These are phyloP conservation scores for Silvanus unidentatus DNA, from an alignment of 2,888 invertebrate genomes.

Conservation along the genomic window DNA sequence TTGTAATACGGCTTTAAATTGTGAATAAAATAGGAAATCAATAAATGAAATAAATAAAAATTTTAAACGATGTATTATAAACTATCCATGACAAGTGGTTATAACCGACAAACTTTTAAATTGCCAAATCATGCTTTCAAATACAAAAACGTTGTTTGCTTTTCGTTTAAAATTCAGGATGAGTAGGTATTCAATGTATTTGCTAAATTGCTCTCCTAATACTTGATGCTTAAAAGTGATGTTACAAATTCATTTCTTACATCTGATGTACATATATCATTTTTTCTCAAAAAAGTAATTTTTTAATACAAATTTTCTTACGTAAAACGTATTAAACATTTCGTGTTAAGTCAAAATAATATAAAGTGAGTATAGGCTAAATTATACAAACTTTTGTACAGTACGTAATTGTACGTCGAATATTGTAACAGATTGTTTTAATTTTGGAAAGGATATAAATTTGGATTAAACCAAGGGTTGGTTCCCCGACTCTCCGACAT, in stretches of 20 bases:
- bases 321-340: too few relatives aligned
- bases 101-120: slow-evolving; percentile 13
- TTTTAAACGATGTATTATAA: too few relatives aligned
- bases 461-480: slow-evolving; percentile 24
- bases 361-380: slow-evolving; percentile 16
- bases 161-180: slow-evolving; percentile 17
- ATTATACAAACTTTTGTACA: slow-evolving; percentile 24
- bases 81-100: slow-evolving; percentile 11
- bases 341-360: neutral
- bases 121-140: slow-evolving; percentile 13
- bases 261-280: too few relatives aligned
- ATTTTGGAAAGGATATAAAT: slow-evolving; percentile 29
- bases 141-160: slow-evolving; percentile 13
- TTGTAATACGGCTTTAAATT: too few relatives aligned
- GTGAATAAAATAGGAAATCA: too few relatives aligned
- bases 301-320: too few relatives aligned
- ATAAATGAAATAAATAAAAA: too few relatives aligned
- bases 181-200: slow-evolving; percentile 15
- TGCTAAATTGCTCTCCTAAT: slow-evolving; percentile 12
- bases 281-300: too few relatives aligned
- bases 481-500: slow-evolving; percentile 7
- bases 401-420: slow-evolving; percentile 25
- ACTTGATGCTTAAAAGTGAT: slow-evolving; percentile 13
- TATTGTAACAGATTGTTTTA: slow-evolving; percentile 31
- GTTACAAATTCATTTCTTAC: slow-evolving; percentile 8